Evolutionary conservation across 2,888 invertebrate genomes (phyloP), one percentile per base, ranked within the genome.

Genomic region (Microctonus brassicae): DNA sequence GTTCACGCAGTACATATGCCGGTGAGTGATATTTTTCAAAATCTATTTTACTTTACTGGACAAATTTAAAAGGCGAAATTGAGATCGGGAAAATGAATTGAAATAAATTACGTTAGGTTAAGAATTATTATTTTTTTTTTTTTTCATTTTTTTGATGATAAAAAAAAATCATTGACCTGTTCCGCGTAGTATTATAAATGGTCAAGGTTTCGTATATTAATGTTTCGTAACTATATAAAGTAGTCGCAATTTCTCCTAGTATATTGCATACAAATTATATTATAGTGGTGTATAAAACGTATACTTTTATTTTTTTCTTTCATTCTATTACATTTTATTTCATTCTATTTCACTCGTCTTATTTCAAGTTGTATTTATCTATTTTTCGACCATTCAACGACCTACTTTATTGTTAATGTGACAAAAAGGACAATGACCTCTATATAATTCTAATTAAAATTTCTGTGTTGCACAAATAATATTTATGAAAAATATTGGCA

Each of bases 1-100:
- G 92, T 74, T 91, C 92, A 69, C 92, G 92, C 79, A 91, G 93
- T 77, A 92, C 92, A 17, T 93, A 93, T 80, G 90, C 91, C 81
- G 93, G 94, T 94, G 84, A 90, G 86, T 83, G n/a, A 17, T 42
- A 42, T 42, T 13, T n/a, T 13, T 62, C n/a, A 57, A 34, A 22
- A 24, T 9, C 9, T 2, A 47, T 67, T n/a, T n/a, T n/a, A n/a
- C n/a, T n/a, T n/a, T n/a, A n/a, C n/a, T n/a, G n/a, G n/a, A n/a
- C n/a, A n/a, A n/a, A n/a, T n/a, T n/a, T n/a, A n/a, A n/a, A n/a
- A n/a, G n/a, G n/a, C n/a, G n/a, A n/a, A n/a, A n/a, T n/a, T n/a
- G n/a, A n/a, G n/a, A n/a, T n/a, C n/a, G n/a, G n/a, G n/a, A n/a
- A n/a, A n/a, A n/a, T n/a, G n/a, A n/a, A n/a, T n/a, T n/a, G n/a